Percentiles rank a stretch among this genome's conserved stretches.
Conservation (phyloP, 2,113 vertebrate species). For the Scomber colias region DNA sequence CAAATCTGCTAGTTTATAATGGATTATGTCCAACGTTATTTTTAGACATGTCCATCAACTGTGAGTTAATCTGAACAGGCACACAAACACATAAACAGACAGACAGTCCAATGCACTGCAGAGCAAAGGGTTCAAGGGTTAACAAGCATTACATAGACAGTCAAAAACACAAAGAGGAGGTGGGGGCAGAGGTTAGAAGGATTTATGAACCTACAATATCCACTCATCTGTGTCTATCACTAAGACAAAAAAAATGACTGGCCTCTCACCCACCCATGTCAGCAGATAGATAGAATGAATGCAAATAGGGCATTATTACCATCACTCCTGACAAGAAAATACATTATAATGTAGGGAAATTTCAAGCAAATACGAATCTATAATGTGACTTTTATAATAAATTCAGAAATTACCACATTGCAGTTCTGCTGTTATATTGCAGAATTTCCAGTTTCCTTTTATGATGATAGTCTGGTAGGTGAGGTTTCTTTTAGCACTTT, state of each 20-base stretch:
- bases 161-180: slow-evolving; percentile 30
- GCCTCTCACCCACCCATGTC: slow-evolving; percentile 38
- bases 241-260: slow-evolving; percentile 47
- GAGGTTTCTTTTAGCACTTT: not conserved
- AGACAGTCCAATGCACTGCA: not conserved
- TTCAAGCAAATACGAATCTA: not conserved
- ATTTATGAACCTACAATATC: slow-evolving; percentile 45
- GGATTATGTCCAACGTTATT: slow-evolving; percentile 17
- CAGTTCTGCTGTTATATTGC: not conserved
- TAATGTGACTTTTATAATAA: not conserved
- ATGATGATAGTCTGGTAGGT: not conserved
- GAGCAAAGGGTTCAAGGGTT: slow-evolving; percentile 32
- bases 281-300: slow-evolving; percentile 36
- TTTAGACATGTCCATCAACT: slow-evolving; percentile 21
- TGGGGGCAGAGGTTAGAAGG: slow-evolving; percentile 21
- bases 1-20: slow-evolving; percentile 16
- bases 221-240: slow-evolving; percentile 51
- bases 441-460: not conserved
- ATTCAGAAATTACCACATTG: not conserved
- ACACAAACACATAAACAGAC: not conserved
- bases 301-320: slow-evolving; percentile 9
- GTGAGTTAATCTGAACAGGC: slow-evolving; percentile 30
- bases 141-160: slow-evolving; percentile 25
- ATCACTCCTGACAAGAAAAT: slow-evolving; percentile 4
- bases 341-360: not conserved